Percentiles rank a stretch among this genome's conserved stretches.
These are phyloP conservation scores for Phalangium opilio DNA, from an alignment of 2,888 invertebrate genomes.

Conservation along the genomic window DNA sequence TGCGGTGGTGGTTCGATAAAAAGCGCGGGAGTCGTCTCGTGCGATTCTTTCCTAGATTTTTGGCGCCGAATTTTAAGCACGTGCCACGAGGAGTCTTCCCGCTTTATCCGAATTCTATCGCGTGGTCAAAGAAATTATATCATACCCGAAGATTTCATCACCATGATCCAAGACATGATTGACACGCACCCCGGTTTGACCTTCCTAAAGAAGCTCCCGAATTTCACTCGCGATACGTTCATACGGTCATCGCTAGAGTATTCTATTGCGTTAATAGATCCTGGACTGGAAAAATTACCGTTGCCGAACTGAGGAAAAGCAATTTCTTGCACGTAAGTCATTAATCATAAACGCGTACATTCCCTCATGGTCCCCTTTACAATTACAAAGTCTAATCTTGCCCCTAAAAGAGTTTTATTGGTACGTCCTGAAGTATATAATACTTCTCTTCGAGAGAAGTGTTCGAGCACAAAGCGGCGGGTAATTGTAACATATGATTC, in stretches of 20 bases:
- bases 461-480: no score
- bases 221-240: slow-evolving; percentile 96
- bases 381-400: no score
- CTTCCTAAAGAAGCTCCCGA: slow-evolving; percentile 93
- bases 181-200: slow-evolving; percentile 94
- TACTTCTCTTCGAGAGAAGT: no score
- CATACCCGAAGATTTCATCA: slow-evolving; percentile 76
- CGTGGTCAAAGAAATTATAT: slow-evolving; percentile 31
- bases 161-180: slow-evolving; percentile 80
- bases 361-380: no score
- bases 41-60: slow-evolving; percentile 68
- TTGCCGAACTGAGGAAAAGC: slow-evolving; percentile 74
- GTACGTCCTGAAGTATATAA: no score
- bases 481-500: no score
- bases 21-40: slow-evolving; percentile 54
- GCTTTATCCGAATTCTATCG: slow-evolving; percentile 72
- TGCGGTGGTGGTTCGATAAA: slow-evolving; percentile 44
- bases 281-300: slow-evolving; percentile 84
- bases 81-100: slow-evolving; percentile 75
- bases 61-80: slow-evolving; percentile 74
- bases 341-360: no score
- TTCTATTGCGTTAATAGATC: slow-evolving; percentile 93
- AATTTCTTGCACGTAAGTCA: slow-evolving; percentile 56
- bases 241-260: slow-evolving; percentile 94
- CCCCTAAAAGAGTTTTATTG: no score